A percentile compares a stretch with the other conserved stretches of the same genome.
These are phyloP conservation scores for Agrochola macilenta DNA, from an alignment of 2,888 invertebrate species.

Conservation along the genomic window DNA sequence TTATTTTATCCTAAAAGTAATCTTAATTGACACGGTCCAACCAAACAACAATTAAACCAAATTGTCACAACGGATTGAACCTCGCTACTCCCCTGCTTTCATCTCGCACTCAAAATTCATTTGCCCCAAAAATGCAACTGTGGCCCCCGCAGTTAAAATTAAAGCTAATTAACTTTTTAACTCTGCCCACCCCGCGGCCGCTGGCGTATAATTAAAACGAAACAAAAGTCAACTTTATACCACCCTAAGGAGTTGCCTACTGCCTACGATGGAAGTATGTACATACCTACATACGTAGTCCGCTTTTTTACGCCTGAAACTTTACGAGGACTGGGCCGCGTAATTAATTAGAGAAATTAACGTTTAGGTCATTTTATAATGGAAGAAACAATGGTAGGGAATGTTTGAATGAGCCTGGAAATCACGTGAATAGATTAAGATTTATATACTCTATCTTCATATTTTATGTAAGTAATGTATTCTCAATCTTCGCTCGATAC, in stretches of 20 bases:
- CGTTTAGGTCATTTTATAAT: conserved; percentile 49
- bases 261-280: conserved; percentile 42
- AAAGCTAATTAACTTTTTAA: conserved; percentile 88
- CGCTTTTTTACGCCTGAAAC: conserved; percentile 65
- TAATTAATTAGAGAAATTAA: conserved; percentile 65
- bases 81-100: conserved; percentile 33
- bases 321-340: conserved; percentile 53
- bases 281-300: conserved; percentile 51
- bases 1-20: too few species aligned
- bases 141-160: conserved; percentile 82
- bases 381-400: conserved; percentile 19
- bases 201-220: conserved; percentile 85
- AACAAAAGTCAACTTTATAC: conserved; percentile 85
- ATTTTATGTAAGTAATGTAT: too few species aligned
- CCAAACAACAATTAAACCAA: conserved; percentile 42
- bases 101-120: conserved; percentile 53
- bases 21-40: neutral
- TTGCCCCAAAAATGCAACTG: conserved; percentile 60
- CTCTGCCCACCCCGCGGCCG: conserved; percentile 75
- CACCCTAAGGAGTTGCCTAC: conserved; percentile 78
- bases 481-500: too few species aligned
- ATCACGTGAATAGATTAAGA: neutral
- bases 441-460: neutral
- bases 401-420: conserved; percentile 4
- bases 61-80: conserved; percentile 13